These are phyloP conservation scores for Macrophya annulata DNA, from an alignment of 2,888 invertebrate genomes.

Conservation along the genomic window DNA sequence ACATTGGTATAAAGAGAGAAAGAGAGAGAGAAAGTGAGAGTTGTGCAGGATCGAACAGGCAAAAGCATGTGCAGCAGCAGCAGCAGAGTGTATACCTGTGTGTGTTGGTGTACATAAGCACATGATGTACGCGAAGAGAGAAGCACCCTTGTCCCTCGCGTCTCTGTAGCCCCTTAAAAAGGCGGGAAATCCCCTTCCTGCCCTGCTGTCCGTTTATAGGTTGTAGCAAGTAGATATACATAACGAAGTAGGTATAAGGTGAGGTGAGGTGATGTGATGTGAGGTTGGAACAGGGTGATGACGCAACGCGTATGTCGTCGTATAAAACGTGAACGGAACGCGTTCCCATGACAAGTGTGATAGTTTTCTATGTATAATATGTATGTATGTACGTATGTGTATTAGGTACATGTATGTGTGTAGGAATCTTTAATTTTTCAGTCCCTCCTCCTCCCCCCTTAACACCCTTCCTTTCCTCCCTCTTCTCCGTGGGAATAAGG, in stretches of 20 bases:
- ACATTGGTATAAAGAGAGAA: neutral
- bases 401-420: neutral
- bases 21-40: too few species aligned
- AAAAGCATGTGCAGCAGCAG: slow-evolving; percentile 8
- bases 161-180: slow-evolving; percentile 21
- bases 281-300: neutral
- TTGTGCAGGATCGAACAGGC: slow-evolving; percentile 31
- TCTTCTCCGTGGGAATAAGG: slow-evolving; percentile 12
- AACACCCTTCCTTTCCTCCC: neutral
- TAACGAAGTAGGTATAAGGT: neutral
- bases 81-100: neutral
- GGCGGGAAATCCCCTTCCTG: slow-evolving; percentile 40
- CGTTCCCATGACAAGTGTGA: slow-evolving; percentile 79
- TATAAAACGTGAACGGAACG: slow-evolving; percentile 61
- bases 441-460: neutral
- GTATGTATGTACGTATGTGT: neutral
- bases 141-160: slow-evolving; percentile 31
- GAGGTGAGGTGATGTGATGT: neutral
- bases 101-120: neutral
- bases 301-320: neutral
- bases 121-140: slow-evolving; percentile 16
- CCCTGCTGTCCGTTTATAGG: neutral
- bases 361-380: slow-evolving; percentile 64
- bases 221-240: neutral
- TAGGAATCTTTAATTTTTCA: slow-evolving; percentile 76